Evolutionary conservation across 1,140 invertebrate species (phyloP).

Genomic region (Bombus difficillimus): DNA sequence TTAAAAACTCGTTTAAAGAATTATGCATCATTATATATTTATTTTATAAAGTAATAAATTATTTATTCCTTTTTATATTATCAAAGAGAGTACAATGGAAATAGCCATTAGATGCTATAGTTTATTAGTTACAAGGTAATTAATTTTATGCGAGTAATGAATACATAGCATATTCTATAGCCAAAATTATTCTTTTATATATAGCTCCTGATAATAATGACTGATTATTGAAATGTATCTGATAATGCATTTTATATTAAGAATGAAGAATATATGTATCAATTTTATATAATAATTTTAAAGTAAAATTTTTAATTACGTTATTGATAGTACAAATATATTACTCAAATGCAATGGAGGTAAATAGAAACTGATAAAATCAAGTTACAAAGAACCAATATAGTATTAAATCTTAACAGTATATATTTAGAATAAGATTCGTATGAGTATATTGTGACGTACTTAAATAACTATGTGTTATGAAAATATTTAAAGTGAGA

Average conservation of each 20-base stretch:
- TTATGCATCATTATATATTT: not conserved
- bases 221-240: not conserved
- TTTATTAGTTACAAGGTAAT: not conserved
- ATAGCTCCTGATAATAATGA: not conserved
- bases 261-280: not conserved
- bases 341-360: not conserved
- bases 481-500: conserved; percentile 13
- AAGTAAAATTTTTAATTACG: not conserved
- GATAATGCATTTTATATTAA: not conserved
- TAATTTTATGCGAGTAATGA: not conserved
- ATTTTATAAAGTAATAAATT: conserved; percentile 8
- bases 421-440: conserved; percentile 11
- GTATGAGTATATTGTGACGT: conserved; percentile 1
- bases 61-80: conserved; percentile 23
- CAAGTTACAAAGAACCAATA: not conserved
- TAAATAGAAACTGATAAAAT: not conserved
- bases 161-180: not conserved
- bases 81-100: conserved; percentile 40
- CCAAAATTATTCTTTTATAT: conserved; percentile 11
- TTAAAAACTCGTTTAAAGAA: not conserved
- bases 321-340: conserved; percentile 39
- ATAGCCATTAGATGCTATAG: not conserved
- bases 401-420: conserved; percentile 24
- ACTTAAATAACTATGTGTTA: not conserved
- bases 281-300: not conserved